A percentile compares a stretch with the other conserved stretches of the same genome.
Conservation (phyloP, 2,888 invertebrate genomes). For the Pseudococcus viburni region DNA sequence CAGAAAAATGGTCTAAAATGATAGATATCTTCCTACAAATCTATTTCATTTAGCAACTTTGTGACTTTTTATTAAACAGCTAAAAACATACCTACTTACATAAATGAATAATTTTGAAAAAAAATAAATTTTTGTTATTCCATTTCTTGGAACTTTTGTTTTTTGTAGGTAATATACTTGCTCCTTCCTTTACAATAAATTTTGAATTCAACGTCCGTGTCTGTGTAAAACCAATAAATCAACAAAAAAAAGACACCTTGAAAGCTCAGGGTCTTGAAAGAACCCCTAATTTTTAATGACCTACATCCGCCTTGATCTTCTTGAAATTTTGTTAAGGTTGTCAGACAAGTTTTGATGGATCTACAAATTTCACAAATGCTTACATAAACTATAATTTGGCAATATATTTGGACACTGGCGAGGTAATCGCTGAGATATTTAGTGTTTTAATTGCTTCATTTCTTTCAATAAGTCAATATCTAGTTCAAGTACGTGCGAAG, state of each 20-base stretch:
- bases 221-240: too few species aligned
- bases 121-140: too few species aligned
- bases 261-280: not conserved
- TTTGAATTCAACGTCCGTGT: too few species aligned
- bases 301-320: not conserved
- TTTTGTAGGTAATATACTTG: too few species aligned
- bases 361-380: not conserved
- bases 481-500: slow-evolving; percentile 8
- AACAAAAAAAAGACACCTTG: not conserved
- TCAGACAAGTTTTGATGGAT: not conserved
- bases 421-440: not conserved
- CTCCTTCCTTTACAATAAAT: too few species aligned
- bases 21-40: too few species aligned
- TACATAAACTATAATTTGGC: not conserved
- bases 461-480: not conserved
- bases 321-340: not conserved
- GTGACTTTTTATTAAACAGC: too few species aligned
- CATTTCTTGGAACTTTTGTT: too few species aligned
- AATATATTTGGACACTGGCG: not conserved
- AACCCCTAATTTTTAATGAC: not conserved
- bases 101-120: too few species aligned
- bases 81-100: too few species aligned
- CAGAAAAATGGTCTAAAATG: too few species aligned
- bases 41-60: too few species aligned
- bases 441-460: not conserved